These are phyloP conservation scores for Anolis carolinensis DNA, from an alignment of 2,113 vertebrate genomes.

Conservation along the genomic window DNA sequence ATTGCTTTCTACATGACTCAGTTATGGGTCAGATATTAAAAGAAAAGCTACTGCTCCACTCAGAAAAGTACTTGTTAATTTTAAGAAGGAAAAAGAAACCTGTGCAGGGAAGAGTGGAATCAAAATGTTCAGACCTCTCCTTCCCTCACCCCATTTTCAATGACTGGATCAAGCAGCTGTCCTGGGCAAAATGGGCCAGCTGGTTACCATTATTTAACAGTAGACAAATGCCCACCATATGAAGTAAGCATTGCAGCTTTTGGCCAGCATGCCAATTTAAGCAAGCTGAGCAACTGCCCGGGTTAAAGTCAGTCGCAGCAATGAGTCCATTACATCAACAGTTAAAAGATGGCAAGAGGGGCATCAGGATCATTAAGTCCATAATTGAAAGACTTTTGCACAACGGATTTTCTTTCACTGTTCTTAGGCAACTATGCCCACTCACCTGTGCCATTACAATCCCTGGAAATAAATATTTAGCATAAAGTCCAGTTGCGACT, in stretches of 20 bases:
- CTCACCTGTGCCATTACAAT: neutral
- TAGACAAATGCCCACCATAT: neutral
- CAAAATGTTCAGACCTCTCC: neutral
- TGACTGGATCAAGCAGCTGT: neutral
- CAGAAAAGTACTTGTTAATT: neutral
- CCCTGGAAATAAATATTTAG: neutral
- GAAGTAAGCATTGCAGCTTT: neutral
- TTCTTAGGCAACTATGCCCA: neutral
- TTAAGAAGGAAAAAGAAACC: neutral
- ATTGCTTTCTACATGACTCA: neutral
- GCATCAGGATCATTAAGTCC: slow-evolving; percentile 16
- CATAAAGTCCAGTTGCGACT: slow-evolving; percentile 5
- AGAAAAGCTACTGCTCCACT: neutral
- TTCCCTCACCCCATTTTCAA: neutral
- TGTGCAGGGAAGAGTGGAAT: neutral
- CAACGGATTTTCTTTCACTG: slow-evolving; percentile 13
- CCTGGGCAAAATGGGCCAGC: neutral
- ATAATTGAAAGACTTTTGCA: slow-evolving; percentile 38
- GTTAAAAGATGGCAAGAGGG: slow-evolving; percentile 5
- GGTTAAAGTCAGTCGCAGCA: slow-evolving; percentile 28
- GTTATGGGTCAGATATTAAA: neutral
- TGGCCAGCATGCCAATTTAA: slow-evolving; percentile 20
- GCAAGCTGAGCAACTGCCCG: slow-evolving; percentile 21
- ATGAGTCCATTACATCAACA: slow-evolving; percentile 14
- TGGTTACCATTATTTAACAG: neutral